A percentile compares a stretch with the other conserved stretches of the same genome.
These are phyloP conservation scores for Burhinus bistriatus DNA, from an alignment of 2,113 vertebrate genomes.

Conservation along the genomic window DNA sequence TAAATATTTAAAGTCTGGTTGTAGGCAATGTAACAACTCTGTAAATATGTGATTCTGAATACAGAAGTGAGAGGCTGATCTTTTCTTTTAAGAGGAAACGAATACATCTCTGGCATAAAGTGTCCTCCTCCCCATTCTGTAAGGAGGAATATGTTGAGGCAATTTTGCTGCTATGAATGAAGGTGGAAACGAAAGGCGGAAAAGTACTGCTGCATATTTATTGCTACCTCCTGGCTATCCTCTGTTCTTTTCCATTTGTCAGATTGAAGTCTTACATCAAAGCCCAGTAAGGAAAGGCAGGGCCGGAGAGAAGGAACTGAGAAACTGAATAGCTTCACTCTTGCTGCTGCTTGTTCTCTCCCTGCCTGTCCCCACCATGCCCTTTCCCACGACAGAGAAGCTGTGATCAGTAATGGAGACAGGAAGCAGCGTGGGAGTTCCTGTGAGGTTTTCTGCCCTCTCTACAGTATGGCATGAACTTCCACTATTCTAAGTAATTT, in stretches of 20 bases:
- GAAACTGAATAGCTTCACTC: neutral
- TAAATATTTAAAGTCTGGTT: slow-evolving; percentile 64
- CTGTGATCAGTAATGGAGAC: neutral
- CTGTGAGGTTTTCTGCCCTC: neutral
- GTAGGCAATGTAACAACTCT: slow-evolving; percentile 34
- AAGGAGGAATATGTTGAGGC: slow-evolving; percentile 8
- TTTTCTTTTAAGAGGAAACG: slow-evolving; percentile 26
- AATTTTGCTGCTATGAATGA: slow-evolving; percentile 7
- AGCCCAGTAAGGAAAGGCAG: neutral
- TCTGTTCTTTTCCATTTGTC: slow-evolving; percentile 10
- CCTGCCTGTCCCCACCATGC: neutral
- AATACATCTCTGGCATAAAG: slow-evolving; percentile 19
- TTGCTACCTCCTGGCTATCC: slow-evolving; percentile 5
- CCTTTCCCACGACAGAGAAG: neutral
- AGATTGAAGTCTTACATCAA: neutral
- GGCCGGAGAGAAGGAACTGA: neutral
- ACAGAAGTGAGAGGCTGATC: slow-evolving; percentile 15
- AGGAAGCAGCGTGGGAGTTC: neutral
- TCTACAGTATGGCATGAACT: neutral
- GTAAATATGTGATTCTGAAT: slow-evolving; percentile 21
- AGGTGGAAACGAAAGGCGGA: slow-evolving; percentile 27
- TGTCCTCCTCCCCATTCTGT: neutral
- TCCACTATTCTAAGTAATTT: neutral
- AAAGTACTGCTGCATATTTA: slow-evolving; percentile 43
- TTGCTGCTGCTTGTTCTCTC: neutral